Percentiles rank a stretch among this genome's conserved stretches.
Evolutionary conservation across 2,797 vertebrate genomes (phyloP).

Genomic region (Pseudochirops cupreus): DNA sequence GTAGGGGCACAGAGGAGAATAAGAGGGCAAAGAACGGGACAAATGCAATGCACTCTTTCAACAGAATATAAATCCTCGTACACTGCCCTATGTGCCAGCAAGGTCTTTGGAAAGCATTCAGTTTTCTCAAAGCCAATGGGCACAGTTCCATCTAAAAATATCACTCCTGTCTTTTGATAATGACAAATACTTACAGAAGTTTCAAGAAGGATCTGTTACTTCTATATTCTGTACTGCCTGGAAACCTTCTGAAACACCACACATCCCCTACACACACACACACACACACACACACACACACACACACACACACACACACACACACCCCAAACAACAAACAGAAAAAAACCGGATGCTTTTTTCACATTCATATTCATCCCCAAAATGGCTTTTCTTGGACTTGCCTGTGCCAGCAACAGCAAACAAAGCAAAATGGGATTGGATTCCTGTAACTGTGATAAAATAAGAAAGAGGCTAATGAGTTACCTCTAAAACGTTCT

Average conservation of each 20-base stretch:
- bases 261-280: neutral
- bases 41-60: conserved; percentile 75
- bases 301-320: too few relatives aligned
- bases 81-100: conserved; percentile 78
- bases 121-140: conserved; percentile 80
- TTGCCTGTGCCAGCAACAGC: conserved; percentile 2
- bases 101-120: conserved; percentile 80
- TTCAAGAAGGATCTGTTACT: conserved; percentile 75
- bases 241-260: neutral
- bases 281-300: too few relatives aligned
- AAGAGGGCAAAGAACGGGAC: conserved; percentile 57
- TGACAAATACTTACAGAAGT: conserved; percentile 71
- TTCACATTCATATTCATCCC: conserved; percentile 40
- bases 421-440: conserved; percentile 31
- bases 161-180: conserved; percentile 79
- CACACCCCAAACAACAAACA: neutral
- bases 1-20: neutral
- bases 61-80: conserved; percentile 78
- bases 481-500: neutral
- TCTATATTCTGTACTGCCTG: conserved; percentile 67
- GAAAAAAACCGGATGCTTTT: conserved; percentile 44
- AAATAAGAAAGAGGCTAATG: conserved; percentile 48
- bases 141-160: conserved; percentile 76
- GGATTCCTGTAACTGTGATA: conserved; percentile 35
- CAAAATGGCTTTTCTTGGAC: neutral